Percentiles rank a stretch among this genome's conserved stretches.
phyloP scores from a whole-genome alignment of 2,797 vertebrate species.

The Epinephelus malabaricus region DNA sequence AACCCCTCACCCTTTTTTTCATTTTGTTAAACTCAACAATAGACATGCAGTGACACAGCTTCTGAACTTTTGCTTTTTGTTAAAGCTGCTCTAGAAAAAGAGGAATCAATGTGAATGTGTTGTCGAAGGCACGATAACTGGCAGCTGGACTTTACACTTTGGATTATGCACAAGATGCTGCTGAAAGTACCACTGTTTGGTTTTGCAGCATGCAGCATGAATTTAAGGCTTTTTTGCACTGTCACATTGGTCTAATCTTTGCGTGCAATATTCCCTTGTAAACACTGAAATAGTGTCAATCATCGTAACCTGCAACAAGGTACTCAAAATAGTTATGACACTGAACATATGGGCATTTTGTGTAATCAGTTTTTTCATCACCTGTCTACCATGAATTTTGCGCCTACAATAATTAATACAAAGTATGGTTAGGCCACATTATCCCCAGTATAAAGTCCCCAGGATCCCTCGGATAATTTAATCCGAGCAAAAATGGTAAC shows the following conservation, averaged over 20 bases:
- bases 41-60: conserved; percentile 3
- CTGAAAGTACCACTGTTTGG: neutral
- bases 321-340: neutral
- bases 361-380: conserved; percentile 10
- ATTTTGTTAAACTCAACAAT: neutral
- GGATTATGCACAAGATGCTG: conserved; percentile 13
- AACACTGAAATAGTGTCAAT: neutral
- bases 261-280: neutral
- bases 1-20: neutral
- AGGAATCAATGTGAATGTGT: conserved; percentile 11
- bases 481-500: conserved; percentile 13
- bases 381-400: neutral
- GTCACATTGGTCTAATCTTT: neutral
- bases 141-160: conserved; percentile 1
- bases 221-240: conserved; percentile 1
- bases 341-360: neutral
- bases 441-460: neutral
- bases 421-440: conserved; percentile 1
- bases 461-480: neutral
- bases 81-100: conserved; percentile 2
- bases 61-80: neutral
- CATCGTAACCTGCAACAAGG: neutral
- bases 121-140: neutral
- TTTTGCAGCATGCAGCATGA: neutral
- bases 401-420: neutral